Evolutionary conservation across 2,113 vertebrate species (phyloP).

Genomic region (Triplophysa dalaica): DNA sequence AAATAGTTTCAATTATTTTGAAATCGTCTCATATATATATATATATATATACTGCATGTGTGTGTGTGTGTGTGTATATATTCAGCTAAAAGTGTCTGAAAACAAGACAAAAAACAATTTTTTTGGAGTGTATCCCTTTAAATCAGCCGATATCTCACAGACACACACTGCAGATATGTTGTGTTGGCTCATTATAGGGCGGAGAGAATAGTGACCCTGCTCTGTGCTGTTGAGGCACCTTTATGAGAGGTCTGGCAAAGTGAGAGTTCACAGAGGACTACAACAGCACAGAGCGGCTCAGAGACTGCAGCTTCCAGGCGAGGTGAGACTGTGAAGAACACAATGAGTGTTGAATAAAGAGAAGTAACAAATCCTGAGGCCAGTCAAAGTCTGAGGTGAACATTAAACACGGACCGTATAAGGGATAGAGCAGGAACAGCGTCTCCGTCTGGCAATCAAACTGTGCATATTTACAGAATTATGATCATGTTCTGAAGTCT

Average conservation of each 20-base stretch:
- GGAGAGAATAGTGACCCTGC: slow-evolving; percentile 21
- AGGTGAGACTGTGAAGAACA: slow-evolving; percentile 39
- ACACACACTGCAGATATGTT: background rate
- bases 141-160: background rate
- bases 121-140: too few relatives aligned
- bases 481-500: too few relatives aligned
- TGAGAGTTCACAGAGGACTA: slow-evolving; percentile 24
- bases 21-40: too few relatives aligned
- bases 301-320: slow-evolving; percentile 32
- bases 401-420: slow-evolving; percentile 14
- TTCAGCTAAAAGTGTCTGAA: too few relatives aligned
- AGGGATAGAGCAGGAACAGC: background rate
- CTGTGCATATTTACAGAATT: too few relatives aligned
- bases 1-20: too few relatives aligned
- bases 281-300: slow-evolving; percentile 33
- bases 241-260: slow-evolving; percentile 14
- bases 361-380: background rate
- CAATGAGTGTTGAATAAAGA: slow-evolving; percentile 50
- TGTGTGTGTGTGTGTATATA: too few relatives aligned
- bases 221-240: slow-evolving; percentile 18
- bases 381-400: background rate
- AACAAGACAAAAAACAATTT: too few relatives aligned
- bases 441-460: too few relatives aligned
- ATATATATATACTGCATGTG: too few relatives aligned
- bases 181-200: slow-evolving; percentile 6